phyloP scores from a whole-genome alignment of 2,797 vertebrate genomes.

The Coreius guichenoti region DNA sequence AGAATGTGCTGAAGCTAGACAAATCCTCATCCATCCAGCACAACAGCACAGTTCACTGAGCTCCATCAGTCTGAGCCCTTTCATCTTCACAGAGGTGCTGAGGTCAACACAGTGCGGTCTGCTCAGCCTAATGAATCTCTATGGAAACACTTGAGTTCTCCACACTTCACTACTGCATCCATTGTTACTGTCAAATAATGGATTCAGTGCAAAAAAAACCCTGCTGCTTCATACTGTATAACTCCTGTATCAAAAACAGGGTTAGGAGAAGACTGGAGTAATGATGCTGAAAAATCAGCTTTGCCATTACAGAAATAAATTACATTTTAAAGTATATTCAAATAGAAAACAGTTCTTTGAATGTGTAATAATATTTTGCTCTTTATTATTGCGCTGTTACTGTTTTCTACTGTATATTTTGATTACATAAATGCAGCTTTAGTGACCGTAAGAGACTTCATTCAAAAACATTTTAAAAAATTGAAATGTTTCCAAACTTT shows the following conservation, averaged over 20 bases:
- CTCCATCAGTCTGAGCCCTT: conserved; percentile 18
- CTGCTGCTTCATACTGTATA: background rate
- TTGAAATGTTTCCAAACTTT: too few relatives aligned
- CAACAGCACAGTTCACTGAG: conserved; percentile 31
- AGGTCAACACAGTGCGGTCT: conserved; percentile 13
- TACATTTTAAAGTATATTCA: too few relatives aligned
- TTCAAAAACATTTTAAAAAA: too few relatives aligned
- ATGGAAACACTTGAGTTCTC: conserved; percentile 21
- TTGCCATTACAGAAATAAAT: too few relatives aligned
- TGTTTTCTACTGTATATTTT: too few relatives aligned
- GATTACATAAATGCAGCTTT: too few relatives aligned
- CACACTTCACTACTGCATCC: conserved; percentile 16
- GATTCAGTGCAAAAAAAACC: background rate
- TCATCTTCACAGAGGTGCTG: conserved; percentile 39
- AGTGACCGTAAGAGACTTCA: too few relatives aligned
- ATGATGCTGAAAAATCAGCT: too few relatives aligned
- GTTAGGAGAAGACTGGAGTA: too few relatives aligned
- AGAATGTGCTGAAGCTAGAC: conserved; percentile 51
- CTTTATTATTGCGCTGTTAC: too few relatives aligned
- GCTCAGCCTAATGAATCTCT: conserved; percentile 15
- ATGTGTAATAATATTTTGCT: too few relatives aligned
- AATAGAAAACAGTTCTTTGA: too few relatives aligned
- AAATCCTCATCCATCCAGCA: conserved; percentile 18
- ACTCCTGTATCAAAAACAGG: background rate
- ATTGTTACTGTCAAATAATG: background rate